Conservation (phyloP, 1,140 invertebrate genomes). For the Linepithema humile region DNA sequence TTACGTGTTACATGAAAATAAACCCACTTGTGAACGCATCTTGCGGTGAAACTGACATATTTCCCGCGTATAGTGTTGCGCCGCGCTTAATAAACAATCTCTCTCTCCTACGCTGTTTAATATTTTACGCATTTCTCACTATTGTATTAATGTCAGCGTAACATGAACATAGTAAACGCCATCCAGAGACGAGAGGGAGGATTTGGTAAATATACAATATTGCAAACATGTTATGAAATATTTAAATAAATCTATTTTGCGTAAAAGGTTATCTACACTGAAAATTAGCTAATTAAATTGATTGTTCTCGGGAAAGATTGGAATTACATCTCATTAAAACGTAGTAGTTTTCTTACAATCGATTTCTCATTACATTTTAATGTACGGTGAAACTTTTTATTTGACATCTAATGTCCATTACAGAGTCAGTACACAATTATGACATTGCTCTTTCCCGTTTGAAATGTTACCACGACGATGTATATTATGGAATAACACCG, state of each 20-base stretch:
- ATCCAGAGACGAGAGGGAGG: constrained; percentile 76
- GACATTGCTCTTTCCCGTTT: constrained; percentile 77
- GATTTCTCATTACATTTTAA: background rate
- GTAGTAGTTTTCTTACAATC: background rate
- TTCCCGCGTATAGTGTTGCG: constrained; percentile 69
- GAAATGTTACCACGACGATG: constrained; percentile 77
- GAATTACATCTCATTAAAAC: constrained; percentile 14
- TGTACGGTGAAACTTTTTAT: background rate
- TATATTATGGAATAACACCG: constrained; percentile 80
- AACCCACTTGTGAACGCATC: background rate
- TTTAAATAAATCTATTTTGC: background rate
- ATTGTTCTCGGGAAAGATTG: background rate
- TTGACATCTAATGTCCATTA: constrained; percentile 52
- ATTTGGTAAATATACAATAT: constrained; percentile 72
- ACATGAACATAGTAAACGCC: constrained; percentile 77
- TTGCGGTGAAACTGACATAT: constrained; percentile 71
- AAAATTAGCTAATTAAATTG: background rate
- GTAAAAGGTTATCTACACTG: constrained; percentile 17
- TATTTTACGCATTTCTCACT: too few species aligned
- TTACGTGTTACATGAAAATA: constrained; percentile 17
- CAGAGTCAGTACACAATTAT: constrained; percentile 75
- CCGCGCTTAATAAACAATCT: constrained; percentile 47
- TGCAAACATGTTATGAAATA: background rate
- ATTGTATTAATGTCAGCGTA: constrained; percentile 69
- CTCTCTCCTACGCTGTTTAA: too few species aligned